These are phyloP conservation scores for Engraulis encrasicolus DNA, from an alignment of 2,113 vertebrate genomes.

Conservation along the genomic window DNA sequence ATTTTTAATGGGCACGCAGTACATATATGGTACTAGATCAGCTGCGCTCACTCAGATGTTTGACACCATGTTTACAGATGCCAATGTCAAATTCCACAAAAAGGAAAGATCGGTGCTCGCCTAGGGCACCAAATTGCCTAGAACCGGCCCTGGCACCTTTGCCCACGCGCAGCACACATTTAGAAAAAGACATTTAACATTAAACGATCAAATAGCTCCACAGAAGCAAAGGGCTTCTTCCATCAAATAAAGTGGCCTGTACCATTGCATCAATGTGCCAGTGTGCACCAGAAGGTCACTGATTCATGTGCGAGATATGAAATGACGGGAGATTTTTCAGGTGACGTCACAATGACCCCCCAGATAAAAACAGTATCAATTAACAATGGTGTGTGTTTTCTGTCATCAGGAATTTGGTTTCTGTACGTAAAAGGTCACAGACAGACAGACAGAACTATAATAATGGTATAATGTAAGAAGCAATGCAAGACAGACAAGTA, in stretches of 20 bases:
- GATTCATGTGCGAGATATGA: background rate
- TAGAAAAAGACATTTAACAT: constrained; percentile 35
- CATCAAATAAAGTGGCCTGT: constrained; percentile 38
- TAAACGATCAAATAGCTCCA: constrained; percentile 37
- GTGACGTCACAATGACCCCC: background rate
- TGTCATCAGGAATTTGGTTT: background rate
- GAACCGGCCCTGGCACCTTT: too few species aligned
- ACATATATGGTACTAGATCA: too few species aligned
- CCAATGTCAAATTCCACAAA: too few species aligned
- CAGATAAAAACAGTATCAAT: background rate
- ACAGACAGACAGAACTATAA: background rate
- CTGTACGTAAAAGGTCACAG: background rate
- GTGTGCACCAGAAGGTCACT: constrained; percentile 12
- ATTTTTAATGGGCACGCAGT: too few species aligned
- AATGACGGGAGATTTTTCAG: background rate
- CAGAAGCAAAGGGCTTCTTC: background rate
- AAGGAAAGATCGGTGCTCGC: too few species aligned
- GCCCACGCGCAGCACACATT: constrained; percentile 23
- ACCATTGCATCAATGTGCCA: constrained; percentile 2
- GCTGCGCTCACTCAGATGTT: too few species aligned
- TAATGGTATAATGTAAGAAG: background rate
- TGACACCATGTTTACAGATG: too few species aligned
- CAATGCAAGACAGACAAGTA: background rate
- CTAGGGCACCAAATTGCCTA: too few species aligned
- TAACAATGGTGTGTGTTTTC: background rate